Conservation (phyloP, 2,888 invertebrate species). For the Punctoribates punctum region DNA sequence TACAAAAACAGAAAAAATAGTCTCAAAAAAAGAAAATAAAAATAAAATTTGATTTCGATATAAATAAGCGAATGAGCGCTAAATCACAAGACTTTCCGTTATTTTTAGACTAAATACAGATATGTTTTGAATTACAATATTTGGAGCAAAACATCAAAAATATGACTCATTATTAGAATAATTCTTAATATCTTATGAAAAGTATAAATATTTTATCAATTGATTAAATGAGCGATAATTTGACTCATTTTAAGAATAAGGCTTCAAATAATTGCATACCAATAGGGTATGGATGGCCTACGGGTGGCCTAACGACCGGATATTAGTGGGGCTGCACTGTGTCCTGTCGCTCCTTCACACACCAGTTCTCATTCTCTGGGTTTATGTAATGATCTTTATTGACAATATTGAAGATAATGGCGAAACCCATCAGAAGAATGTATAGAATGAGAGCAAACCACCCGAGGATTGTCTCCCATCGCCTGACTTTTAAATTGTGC, state of each 20-base stretch:
- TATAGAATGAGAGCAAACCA: slow-evolving; percentile 61
- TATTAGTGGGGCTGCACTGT: not conserved
- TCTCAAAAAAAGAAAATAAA: not conserved
- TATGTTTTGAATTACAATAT: not conserved
- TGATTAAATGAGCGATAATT: not conserved
- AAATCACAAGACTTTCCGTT: too few relatives aligned
- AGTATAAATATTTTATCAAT: not conserved
- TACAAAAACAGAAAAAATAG: too few relatives aligned
- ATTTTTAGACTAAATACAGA: too few relatives aligned
- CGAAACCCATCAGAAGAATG: slow-evolving; percentile 66
- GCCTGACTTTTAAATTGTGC: slow-evolving; percentile 72
- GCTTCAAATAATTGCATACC: not conserved
- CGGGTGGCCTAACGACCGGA: too few relatives aligned
- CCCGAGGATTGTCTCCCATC: slow-evolving; percentile 77
- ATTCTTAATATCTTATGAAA: not conserved
- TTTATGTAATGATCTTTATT: slow-evolving; percentile 49
- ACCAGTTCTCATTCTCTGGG: slow-evolving; percentile 10
- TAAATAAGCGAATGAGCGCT: not conserved
- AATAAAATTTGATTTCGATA: not conserved
- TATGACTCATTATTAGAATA: slow-evolving; percentile 19
- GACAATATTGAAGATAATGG: slow-evolving; percentile 68
- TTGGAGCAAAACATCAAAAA: slow-evolving; percentile 16
- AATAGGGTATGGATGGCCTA: too few relatives aligned
- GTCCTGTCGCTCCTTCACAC: not conserved
- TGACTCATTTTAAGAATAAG: not conserved